These are phyloP conservation scores for Spodoptera littoralis DNA, from an alignment of 2,888 invertebrate genomes.

Conservation along the genomic window DNA sequence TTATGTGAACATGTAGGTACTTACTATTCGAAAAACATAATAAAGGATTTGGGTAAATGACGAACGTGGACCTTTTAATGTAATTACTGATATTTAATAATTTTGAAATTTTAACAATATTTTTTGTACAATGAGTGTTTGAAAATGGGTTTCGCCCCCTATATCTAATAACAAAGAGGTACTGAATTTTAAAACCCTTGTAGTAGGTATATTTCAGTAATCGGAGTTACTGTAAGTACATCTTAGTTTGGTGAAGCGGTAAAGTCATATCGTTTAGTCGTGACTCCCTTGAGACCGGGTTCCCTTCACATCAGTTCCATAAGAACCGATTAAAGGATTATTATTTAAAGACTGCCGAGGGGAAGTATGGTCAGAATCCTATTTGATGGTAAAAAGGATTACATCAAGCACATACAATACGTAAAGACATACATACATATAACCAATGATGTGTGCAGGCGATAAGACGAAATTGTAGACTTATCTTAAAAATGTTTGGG, in stretches of 20 bases:
- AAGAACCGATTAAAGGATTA: conserved; percentile 38
- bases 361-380: conserved; percentile 14
- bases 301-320: conserved; percentile 20
- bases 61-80: no score
- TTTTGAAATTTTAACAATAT: no score
- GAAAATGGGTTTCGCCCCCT: no score
- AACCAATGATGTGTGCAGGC: neutral
- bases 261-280: conserved; percentile 19
- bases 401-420: neutral
- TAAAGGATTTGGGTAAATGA: no score
- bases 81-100: no score
- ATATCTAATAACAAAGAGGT: no score
- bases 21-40: no score
- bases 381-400: conserved; percentile 26
- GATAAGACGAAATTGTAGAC: neutral
- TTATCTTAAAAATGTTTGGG: no score
- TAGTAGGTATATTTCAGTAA: neutral
- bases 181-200: no score
- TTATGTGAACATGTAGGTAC: neutral
- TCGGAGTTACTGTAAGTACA: neutral
- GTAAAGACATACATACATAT: neutral
- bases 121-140: no score
- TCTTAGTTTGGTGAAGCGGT: conserved; percentile 10
- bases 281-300: conserved; percentile 5
- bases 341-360: conserved; percentile 26